Base-by-base conservation (phyloP, 1,140 invertebrate genomes). In the Drosophila ambigua region DNA sequence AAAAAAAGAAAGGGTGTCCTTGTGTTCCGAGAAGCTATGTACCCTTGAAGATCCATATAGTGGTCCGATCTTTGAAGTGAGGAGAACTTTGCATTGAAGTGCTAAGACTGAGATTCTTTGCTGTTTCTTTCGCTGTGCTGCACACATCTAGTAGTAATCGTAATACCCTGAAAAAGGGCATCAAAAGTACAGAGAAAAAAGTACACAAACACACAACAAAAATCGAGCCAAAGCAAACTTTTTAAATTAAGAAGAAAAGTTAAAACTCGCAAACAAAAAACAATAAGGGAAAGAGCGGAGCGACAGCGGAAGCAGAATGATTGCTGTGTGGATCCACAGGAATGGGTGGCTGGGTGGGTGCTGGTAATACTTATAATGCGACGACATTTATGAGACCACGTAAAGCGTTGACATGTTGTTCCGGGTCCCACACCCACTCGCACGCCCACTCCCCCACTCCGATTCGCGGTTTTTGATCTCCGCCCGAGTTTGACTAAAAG, bases 201-300 rank as follows among this genome's bases (percentile, higher is more conserved):
- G n/a, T 16, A 53, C 15, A 67, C 13, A 62, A 23, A 62, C 15
- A 43, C 16, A 62, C 55, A 45, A 16, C 9, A 26, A 23, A 69
- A 57, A 49, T 44, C 67, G 67, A 26, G 64, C 35, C 57, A 62
- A 45, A 75, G 65, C 77, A 83, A 85, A 85, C 78, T 85, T 85
- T 85, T 85, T 87, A 85, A 85, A 85, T 85, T 85, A 85, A 85
- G 82, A 77, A 87, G 78, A 83, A 85, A 85, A 85, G 78, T 87
- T 85, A 85, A 84, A 85, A 85, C 83, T 82, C 74, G 64, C 46
- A 64, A 68, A 64, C 72, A 73, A 85, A 80, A 69, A 41, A 66
- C n/a, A 61, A 35, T 60, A 60, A 39, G 28, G 20, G 13, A 74
- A 74, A 62, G 41, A 66, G 54, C 41, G 44, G n/a, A 11, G 16